These are phyloP conservation scores for Eriocheir sinensis DNA, from an alignment of 1,140 invertebrate species.

Conservation along the genomic window DNA sequence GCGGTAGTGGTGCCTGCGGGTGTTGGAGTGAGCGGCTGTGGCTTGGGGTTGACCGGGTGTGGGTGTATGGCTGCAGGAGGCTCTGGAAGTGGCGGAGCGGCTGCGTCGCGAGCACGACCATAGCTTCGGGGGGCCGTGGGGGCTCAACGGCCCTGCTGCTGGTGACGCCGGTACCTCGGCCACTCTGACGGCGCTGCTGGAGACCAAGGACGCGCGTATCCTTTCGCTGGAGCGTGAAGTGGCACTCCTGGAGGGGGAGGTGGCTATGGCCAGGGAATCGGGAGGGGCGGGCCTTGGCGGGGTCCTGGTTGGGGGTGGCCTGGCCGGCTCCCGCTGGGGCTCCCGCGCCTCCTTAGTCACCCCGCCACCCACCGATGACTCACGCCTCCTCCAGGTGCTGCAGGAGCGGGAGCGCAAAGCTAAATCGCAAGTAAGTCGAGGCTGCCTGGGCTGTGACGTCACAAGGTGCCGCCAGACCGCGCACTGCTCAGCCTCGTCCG, in stretches of 20 bases:
- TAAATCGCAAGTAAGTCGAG: slow-evolving; percentile 79
- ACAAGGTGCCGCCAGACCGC: slow-evolving; percentile 48
- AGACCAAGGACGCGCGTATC: slow-evolving; percentile 93
- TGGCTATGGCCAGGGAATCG: slow-evolving; percentile 84
- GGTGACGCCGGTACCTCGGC: slow-evolving; percentile 86
- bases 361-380: slow-evolving; percentile 78
- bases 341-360: slow-evolving; percentile 77
- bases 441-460: slow-evolving; percentile 57
- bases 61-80: slow-evolving; percentile 78
- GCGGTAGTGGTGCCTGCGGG: slow-evolving; percentile 73
- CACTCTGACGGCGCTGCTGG: slow-evolving; percentile 89
- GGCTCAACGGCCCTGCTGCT: slow-evolving; percentile 82
- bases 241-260: slow-evolving; percentile 85
- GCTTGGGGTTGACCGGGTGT: slow-evolving; percentile 74
- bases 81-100: slow-evolving; percentile 74
- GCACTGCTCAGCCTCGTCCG: slow-evolving; percentile 38
- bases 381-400: slow-evolving; percentile 77
- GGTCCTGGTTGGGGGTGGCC: slow-evolving; percentile 62
- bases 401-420: slow-evolving; percentile 79
- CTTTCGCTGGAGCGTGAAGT: slow-evolving; percentile 92
- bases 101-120: slow-evolving; percentile 76
- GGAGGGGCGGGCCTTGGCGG: slow-evolving; percentile 80
- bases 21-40: slow-evolving; percentile 63
- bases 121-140: slow-evolving; percentile 76
- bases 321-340: slow-evolving; percentile 75